phyloP scores from a whole-genome alignment of 2,888 invertebrate genomes.

The Metalampra italica region DNA sequence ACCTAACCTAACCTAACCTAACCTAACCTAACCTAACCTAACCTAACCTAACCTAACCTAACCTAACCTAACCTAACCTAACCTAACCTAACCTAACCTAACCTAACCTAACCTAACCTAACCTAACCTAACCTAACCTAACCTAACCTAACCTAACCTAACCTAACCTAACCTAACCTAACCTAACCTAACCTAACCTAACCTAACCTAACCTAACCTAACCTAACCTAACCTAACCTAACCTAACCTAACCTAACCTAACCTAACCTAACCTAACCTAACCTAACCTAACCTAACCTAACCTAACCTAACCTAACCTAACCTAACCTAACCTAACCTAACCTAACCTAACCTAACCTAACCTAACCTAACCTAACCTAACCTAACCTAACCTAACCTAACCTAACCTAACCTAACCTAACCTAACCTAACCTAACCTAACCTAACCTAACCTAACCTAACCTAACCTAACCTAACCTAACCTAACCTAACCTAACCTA shows the following conservation, averaged over 20 bases:
- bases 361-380: constrained; percentile 10
- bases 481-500: too few species aligned
- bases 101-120: constrained; percentile 7
- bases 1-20: constrained; percentile 7
- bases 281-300: constrained; percentile 7
- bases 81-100: constrained; percentile 7
- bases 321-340: constrained; percentile 7
- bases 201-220: constrained; percentile 7
- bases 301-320: constrained; percentile 7
- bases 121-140: constrained; percentile 7
- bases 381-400: constrained; percentile 7
- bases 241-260: constrained; percentile 7
- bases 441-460: too few species aligned
- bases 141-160: constrained; percentile 7
- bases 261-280: constrained; percentile 7
- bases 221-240: constrained; percentile 7
- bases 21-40: constrained; percentile 7
- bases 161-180: constrained; percentile 7
- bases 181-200: constrained; percentile 7
- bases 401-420: constrained; percentile 8
- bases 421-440: too few species aligned
- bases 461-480: too few species aligned
- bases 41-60: constrained; percentile 7
- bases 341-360: constrained; percentile 7
- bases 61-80: constrained; percentile 7